Conservation (phyloP, 2,113 vertebrate genomes). For the Stigmatopora argus region DNA sequence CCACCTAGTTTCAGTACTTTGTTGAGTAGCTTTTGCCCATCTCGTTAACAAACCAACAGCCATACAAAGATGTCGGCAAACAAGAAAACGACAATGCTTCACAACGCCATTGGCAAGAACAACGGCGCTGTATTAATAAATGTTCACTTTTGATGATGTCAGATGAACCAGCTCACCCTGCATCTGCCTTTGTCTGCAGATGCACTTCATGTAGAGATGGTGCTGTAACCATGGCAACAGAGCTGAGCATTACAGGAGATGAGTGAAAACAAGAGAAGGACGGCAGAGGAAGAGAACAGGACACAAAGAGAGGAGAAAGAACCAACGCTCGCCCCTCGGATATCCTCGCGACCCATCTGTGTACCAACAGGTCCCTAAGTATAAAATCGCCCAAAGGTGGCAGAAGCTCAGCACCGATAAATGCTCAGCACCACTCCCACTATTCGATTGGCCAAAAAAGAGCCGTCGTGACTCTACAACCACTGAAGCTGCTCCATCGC, state of each 20-base stretch:
- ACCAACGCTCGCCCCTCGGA: constrained; percentile 33
- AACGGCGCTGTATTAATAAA: background rate
- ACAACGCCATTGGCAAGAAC: background rate
- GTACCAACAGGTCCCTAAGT: constrained; percentile 42
- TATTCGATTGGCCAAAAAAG: constrained; percentile 40
- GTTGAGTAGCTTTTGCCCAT: background rate
- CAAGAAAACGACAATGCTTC: background rate
- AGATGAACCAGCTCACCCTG: constrained; percentile 54
- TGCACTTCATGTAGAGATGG: constrained; percentile 89
- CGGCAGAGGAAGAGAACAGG: constrained; percentile 48
- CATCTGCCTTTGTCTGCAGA: constrained; percentile 68
- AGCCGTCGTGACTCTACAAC: constrained; percentile 40
- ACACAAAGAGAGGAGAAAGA: constrained; percentile 33
- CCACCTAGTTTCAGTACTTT: too few species aligned
- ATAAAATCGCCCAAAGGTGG: constrained; percentile 29
- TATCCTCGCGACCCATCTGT: constrained; percentile 50
- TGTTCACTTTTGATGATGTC: constrained; percentile 45
- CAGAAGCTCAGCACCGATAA: constrained; percentile 36
- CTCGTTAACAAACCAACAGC: background rate
- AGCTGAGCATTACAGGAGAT: constrained; percentile 50
- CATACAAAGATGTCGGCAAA: background rate
- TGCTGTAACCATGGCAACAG: constrained; percentile 72
- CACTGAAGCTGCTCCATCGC: constrained; percentile 28
- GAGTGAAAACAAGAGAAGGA: constrained; percentile 63
- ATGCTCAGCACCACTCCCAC: constrained; percentile 38